phyloP scores from a whole-genome alignment of 1,140 invertebrate genomes.

The Drosophila truncata region DNA sequence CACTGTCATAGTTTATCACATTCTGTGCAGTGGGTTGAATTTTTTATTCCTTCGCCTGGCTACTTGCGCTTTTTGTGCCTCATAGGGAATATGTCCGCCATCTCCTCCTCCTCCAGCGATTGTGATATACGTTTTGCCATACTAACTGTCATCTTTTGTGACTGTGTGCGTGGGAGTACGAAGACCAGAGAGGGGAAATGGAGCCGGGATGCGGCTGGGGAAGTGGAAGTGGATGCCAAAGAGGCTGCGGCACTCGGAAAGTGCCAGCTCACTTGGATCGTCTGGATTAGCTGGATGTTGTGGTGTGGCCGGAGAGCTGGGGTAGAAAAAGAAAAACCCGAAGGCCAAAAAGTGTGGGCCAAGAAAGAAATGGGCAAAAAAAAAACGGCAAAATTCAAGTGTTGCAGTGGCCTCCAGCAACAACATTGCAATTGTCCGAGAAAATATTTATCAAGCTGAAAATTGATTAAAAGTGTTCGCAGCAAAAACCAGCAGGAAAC shows the following conservation, averaged over 20 bases:
- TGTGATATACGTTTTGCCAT: slow-evolving; percentile 68
- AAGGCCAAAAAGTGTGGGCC: slow-evolving; percentile 41
- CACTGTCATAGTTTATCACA: slow-evolving; percentile 62
- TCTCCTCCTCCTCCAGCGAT: slow-evolving; percentile 24
- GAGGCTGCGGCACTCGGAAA: slow-evolving; percentile 54
- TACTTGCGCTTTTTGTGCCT: slow-evolving; percentile 39
- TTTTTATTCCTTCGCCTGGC: slow-evolving; percentile 36
- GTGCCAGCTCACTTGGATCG: slow-evolving; percentile 63
- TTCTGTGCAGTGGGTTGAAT: slow-evolving; percentile 46
- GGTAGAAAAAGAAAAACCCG: slow-evolving; percentile 11
- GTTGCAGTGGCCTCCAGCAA: slow-evolving; percentile 52
- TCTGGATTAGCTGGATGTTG: slow-evolving; percentile 66
- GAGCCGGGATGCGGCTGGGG: slow-evolving; percentile 2
- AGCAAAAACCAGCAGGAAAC: slow-evolving; percentile 4
- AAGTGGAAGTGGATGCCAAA: slow-evolving; percentile 32
- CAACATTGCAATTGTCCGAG: slow-evolving; percentile 45
- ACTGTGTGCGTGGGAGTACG: slow-evolving; percentile 35
- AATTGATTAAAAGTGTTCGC: slow-evolving; percentile 47
- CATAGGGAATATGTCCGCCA: slow-evolving; percentile 53
- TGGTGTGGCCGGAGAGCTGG: slow-evolving; percentile 30
- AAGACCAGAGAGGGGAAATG: background rate
- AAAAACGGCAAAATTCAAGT: slow-evolving; percentile 46
- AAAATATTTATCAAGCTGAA: slow-evolving; percentile 52
- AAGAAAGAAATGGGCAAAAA: slow-evolving; percentile 21
- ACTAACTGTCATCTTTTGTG: slow-evolving; percentile 70